A percentile compares a stretch with the other conserved stretches of the same genome.
phyloP scores from a whole-genome alignment of 2,888 invertebrate species.

The Shargacucullia verbasci region DNA sequence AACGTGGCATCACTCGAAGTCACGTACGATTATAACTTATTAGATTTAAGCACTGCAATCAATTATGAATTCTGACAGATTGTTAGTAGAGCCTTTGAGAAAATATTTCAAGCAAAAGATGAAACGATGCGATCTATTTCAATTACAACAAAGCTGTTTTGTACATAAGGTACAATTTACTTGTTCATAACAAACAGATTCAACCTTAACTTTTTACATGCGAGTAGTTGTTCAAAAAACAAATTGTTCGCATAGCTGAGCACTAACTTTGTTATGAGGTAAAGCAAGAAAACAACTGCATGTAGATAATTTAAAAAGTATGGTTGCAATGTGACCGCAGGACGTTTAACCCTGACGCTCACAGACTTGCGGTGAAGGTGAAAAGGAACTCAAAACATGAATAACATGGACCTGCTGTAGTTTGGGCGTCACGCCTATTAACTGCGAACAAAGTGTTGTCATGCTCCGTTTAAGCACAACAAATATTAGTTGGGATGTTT shows the following conservation, averaged over 20 bases:
- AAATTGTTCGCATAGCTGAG: conserved; percentile 35
- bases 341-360: conserved; percentile 25
- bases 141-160: neutral
- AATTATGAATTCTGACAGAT: conserved; percentile 12
- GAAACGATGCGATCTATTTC: neutral
- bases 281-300: conserved; percentile 18
- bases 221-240: conserved; percentile 13
- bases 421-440: conserved; percentile 51
- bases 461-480: conserved; percentile 36
- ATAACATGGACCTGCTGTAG: conserved; percentile 34
- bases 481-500: conserved; percentile 10
- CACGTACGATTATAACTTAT: conserved; percentile 7
- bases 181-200: neutral
- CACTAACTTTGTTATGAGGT: conserved; percentile 38
- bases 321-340: conserved; percentile 33
- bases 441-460: conserved; percentile 39
- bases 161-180: neutral
- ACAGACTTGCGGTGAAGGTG: conserved; percentile 27
- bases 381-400: conserved; percentile 36
- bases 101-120: neutral
- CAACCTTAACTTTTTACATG: conserved; percentile 9
- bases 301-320: conserved; percentile 32
- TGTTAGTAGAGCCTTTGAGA: neutral
- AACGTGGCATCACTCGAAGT: conserved; percentile 1
- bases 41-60: conserved; percentile 8